Evolutionary conservation across 2,113 vertebrate genomes (phyloP).

Genomic region (Hemicordylus capensis): DNA sequence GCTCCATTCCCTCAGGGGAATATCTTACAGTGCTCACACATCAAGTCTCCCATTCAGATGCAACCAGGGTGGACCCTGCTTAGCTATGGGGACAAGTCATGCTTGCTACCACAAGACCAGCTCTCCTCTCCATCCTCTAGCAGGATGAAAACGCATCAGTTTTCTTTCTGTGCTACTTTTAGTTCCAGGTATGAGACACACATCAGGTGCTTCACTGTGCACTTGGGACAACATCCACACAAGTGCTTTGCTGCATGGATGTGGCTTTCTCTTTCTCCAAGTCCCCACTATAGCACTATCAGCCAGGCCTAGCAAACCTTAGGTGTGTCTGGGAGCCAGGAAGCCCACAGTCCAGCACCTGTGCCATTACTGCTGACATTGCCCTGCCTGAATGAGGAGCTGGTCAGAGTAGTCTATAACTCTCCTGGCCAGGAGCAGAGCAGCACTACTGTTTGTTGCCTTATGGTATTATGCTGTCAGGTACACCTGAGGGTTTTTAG

Average conservation of each 20-base stretch:
- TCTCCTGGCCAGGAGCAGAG: background rate
- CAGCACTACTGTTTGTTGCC: background rate
- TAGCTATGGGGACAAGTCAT: no score
- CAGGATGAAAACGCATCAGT: background rate
- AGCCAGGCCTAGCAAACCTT: background rate
- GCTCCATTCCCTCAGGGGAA: no score
- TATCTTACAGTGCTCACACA: no score
- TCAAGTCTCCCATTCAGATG: no score
- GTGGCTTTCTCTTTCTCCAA: background rate
- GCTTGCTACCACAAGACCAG: no score
- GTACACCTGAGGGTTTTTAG: background rate
- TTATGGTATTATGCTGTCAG: background rate
- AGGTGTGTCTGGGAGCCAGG: background rate
- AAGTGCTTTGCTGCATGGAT: background rate
- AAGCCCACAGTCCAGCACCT: background rate
- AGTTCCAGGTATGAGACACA: slow-evolving; percentile 14
- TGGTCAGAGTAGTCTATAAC: background rate
- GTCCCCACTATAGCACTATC: background rate
- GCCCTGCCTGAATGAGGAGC: background rate
- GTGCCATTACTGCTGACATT: background rate
- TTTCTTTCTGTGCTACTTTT: slow-evolving; percentile 41
- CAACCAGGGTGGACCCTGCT: no score
- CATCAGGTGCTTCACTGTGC: background rate
- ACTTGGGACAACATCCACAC: background rate
- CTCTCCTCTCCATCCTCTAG: no score